Conservation (phyloP, 2,888 invertebrate genomes). For the Seira ritae region DNA sequence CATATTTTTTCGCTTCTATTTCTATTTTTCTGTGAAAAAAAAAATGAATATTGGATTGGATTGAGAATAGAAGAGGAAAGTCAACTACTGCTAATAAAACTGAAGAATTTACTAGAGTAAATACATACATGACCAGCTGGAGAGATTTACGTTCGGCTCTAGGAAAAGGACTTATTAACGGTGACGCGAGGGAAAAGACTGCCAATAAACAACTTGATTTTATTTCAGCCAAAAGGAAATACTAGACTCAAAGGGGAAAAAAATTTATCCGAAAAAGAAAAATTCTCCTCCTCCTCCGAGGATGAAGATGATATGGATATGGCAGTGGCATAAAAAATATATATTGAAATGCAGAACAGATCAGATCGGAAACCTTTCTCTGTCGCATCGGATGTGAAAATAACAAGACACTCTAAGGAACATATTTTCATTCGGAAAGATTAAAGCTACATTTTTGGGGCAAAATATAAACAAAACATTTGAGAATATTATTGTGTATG, state of each 20-base stretch:
- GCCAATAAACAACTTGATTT: not conserved
- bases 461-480: not conserved
- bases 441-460: not conserved
- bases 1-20: not conserved
- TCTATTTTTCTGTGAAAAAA: no score
- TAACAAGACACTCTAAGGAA: no score
- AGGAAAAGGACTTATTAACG: not conserved
- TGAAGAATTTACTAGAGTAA: conserved; percentile 8
- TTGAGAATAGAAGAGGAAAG: not conserved
- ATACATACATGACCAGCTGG: conserved; percentile 28
- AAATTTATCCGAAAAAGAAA: conserved; percentile 13
- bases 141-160: conserved; percentile 20
- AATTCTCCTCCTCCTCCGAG: no score
- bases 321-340: no score
- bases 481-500: not conserved
- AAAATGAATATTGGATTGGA: not conserved
- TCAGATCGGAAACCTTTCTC: no score
- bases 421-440: not conserved
- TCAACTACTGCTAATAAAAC: not conserved
- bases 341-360: no score
- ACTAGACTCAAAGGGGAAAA: not conserved
- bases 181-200: not conserved
- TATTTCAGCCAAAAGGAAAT: no score
- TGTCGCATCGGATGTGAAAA: no score
- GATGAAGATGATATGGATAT: no score